A percentile compares a stretch with the other conserved stretches of the same genome.
Evolutionary conservation across 2,113 vertebrate genomes (phyloP).

Genomic region (Zapus hudsonius): DNA sequence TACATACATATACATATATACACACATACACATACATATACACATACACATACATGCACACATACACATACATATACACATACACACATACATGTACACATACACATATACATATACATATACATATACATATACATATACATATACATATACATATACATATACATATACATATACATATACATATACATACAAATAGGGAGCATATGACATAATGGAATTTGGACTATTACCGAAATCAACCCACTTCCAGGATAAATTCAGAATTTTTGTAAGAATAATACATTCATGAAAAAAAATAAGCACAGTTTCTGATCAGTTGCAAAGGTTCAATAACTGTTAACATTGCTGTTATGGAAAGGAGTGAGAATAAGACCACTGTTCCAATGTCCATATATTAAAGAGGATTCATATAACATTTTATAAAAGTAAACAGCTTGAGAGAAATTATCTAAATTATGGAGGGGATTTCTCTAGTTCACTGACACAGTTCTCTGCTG

Average conservation of each 20-base stretch:
- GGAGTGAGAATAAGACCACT: neutral
- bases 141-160: too few species aligned
- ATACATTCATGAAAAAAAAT: neutral
- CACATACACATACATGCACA: too few species aligned
- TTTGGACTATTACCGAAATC: neutral
- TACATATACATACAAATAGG: neutral
- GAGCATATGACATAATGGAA: neutral
- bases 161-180: too few species aligned
- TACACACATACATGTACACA: too few species aligned
- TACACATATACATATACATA: too few species aligned
- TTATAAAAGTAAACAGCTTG: slow-evolving; percentile 18
- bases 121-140: too few species aligned
- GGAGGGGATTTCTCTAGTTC: neutral
- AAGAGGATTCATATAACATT: neutral
- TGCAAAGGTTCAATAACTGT: neutral
- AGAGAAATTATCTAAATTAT: slow-evolving; percentile 5
- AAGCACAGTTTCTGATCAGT: neutral
- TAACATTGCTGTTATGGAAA: neutral
- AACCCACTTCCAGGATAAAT: neutral
- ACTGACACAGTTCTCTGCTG: neutral
- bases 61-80: too few species aligned
- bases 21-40: too few species aligned
- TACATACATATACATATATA: too few species aligned
- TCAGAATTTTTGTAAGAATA: neutral
- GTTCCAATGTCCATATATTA: neutral